Evolutionary conservation across 2,888 invertebrate species (phyloP).

Genomic region (Amorpha juglandis): DNA sequence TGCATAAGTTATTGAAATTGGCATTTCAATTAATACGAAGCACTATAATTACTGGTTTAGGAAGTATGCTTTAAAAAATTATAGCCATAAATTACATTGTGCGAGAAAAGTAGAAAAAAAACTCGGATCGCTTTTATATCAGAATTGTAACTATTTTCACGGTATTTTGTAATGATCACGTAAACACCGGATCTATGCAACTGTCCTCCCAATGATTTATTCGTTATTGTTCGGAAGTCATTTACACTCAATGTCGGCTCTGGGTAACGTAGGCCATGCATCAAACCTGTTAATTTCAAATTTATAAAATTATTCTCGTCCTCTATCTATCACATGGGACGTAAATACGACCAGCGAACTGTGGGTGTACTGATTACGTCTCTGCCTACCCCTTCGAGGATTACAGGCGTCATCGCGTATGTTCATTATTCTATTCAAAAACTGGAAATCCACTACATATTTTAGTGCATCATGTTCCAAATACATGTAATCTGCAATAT

Average conservation of each 20-base stretch:
- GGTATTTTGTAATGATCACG: background rate
- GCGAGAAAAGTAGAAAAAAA: no score
- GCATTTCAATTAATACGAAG: no score
- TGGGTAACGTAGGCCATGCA: background rate
- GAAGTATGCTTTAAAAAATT: no score
- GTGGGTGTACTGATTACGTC: no score
- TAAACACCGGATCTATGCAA: background rate
- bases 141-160: background rate
- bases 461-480: background rate
- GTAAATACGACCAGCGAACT: no score
- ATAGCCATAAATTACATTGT: no score
- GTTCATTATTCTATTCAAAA: no score
- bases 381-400: no score
- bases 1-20: no score
- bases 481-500: background rate
- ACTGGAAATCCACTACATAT: constrained; percentile 10
- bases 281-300: background rate
- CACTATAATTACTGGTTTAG: no score
- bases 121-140: background rate
- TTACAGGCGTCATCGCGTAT: no score
- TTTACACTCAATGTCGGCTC: constrained; percentile 12
- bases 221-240: constrained; percentile 13
- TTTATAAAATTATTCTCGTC: background rate
- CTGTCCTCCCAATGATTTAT: constrained; percentile 16
- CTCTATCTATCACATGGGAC: no score